A percentile compares a stretch with the other conserved stretches of the same genome.
phyloP scores from a whole-genome alignment of 2,797 vertebrate species.

The Pyrocephalus nanus region DNA sequence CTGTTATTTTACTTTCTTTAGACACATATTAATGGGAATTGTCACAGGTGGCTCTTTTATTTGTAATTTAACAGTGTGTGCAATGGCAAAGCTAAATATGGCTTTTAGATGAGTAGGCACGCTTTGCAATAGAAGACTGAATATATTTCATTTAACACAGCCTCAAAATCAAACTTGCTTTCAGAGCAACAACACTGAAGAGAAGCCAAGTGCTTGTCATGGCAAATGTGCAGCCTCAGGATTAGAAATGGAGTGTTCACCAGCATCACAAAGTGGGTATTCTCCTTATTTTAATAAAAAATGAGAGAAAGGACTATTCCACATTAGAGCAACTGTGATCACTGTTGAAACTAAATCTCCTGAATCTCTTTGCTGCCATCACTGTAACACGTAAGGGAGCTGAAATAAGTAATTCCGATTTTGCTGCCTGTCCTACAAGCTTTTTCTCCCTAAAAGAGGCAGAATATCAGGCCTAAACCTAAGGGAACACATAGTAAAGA shows the following conservation, averaged over 20 bases:
- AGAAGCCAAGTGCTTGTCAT: slow-evolving; percentile 8
- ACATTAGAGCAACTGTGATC: neutral
- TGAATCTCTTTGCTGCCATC: neutral
- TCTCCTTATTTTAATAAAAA: neutral
- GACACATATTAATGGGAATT: neutral
- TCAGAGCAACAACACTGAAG: neutral
- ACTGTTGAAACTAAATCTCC: slow-evolving; percentile 25
- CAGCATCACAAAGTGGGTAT: neutral
- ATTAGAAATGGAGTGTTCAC: neutral
- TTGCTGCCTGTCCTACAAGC: neutral
- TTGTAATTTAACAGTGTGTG: neutral
- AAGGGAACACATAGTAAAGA: neutral
- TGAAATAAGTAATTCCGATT: neutral
- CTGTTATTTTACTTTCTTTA: neutral
- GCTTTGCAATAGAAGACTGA: neutral
- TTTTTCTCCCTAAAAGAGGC: neutral
- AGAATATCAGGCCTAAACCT: neutral
- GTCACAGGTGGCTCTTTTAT: neutral
- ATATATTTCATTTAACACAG: neutral
- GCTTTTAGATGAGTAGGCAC: neutral
- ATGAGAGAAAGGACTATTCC: neutral
- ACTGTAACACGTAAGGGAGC: neutral
- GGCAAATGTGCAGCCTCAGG: neutral
- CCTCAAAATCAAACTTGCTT: slow-evolving; percentile 2
- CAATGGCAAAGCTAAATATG: neutral